Base-by-base conservation (phyloP, 2,888 invertebrate genomes). In the Mesoligia furuncula region DNA sequence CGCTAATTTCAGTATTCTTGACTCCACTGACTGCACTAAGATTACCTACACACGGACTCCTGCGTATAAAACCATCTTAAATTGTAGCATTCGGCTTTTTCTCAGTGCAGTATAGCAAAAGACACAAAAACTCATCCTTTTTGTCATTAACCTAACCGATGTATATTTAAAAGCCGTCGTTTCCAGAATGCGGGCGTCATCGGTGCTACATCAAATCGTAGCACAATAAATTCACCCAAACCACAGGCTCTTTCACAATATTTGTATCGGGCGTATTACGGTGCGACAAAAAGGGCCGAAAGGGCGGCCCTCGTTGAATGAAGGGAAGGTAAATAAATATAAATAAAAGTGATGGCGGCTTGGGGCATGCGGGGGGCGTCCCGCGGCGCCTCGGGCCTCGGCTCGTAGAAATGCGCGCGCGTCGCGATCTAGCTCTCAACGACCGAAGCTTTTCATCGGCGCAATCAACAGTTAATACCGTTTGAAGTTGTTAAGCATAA, bases 241-340 rank as follows among this genome's bases (percentile, higher is more conserved):
- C 95, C 96, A 94, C 96, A 96, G 95, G 94, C 93, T 94, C 95
- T 95, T 96, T 96, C 96, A 96, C 95, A 96, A 96, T 96, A 96
- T 96, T 96, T 96, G 96, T 96, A 95, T 95, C 96, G 95, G 94
- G 92, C 92, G 93, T 93, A 93, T 94, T 93, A 93, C 92, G 91
- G 91, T 89, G 94, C 94, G 95, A 95, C 96, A 96, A 96, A 96
- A 96, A 96, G 94, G 95, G 94, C 96, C 95, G 96, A 96, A 96
- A 96, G 95, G 96, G 95, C 96, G 96, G 95, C 95, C 93, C 94
- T 94, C 93, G 93, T 94, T 96, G 96, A 96, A 96, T 96, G 96
- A 96, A 96, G 95, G 96, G 96, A 96, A 96, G 96, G 96, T 96
- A 96, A 96, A 96, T 96, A 96, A 96, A 96, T 96, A 96, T 96